These are phyloP conservation scores for Metopolophium dirhodum DNA, from an alignment of 1,140 invertebrate genomes.

Conservation along the genomic window DNA sequence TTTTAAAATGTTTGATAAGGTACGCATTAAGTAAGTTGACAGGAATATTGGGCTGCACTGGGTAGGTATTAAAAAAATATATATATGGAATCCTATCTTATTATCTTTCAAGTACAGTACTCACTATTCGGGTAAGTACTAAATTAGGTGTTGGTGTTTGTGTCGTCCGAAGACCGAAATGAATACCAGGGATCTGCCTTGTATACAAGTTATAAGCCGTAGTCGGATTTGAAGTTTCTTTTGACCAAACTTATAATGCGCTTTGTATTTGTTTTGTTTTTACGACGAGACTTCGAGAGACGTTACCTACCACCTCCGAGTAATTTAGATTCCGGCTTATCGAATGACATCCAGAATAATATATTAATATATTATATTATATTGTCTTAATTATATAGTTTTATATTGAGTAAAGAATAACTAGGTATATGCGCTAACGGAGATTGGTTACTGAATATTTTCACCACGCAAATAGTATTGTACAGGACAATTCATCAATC, in stretches of 20 bases:
- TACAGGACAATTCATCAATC: too few species aligned
- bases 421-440: too few species aligned
- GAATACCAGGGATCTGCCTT: not conserved
- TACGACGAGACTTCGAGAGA: not conserved
- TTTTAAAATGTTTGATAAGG: not conserved
- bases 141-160: not conserved
- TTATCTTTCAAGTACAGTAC: not conserved
- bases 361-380: not conserved
- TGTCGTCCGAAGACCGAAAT: not conserved
- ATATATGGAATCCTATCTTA: not conserved
- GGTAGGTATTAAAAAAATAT: not conserved
- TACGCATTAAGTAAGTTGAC: not conserved
- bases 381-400: not conserved
- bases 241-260: not conserved
- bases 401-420: not conserved
- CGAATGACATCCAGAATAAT: not conserved
- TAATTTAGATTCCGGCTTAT: not conserved
- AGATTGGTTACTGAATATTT: too few species aligned
- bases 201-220: not conserved
- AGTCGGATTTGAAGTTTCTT: not conserved
- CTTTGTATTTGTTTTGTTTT: not conserved
- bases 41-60: not conserved
- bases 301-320: not conserved
- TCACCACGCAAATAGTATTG: too few species aligned
- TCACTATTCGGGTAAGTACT: not conserved